Conservation (phyloP, 2,113 vertebrate species). For the Ovibos moschatus region DNA sequence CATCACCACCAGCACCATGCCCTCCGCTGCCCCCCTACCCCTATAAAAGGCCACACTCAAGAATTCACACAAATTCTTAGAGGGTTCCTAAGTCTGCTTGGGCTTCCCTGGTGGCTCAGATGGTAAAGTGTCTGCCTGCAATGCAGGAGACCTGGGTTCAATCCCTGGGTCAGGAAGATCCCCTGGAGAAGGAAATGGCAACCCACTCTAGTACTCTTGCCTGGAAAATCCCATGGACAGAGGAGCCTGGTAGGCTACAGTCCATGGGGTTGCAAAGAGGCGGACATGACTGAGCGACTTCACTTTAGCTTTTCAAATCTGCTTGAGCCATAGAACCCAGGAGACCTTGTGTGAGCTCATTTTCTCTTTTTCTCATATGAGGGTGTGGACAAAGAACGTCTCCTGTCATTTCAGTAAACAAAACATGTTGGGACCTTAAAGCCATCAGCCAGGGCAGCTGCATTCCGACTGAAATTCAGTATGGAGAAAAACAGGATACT, state of each 20-base stretch:
- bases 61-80: not conserved
- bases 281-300: accelerated
- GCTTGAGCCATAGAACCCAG: not conserved
- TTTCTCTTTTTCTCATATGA: not conserved
- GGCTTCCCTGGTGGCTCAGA: too few relatives aligned
- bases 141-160: too few relatives aligned
- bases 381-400: not conserved
- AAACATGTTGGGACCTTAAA: not conserved
- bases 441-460: not conserved
- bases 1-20: too few relatives aligned
- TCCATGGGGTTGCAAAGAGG: too few relatives aligned
- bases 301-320: not conserved
- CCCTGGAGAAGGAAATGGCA: too few relatives aligned
- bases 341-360: not conserved
- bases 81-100: not conserved
- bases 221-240: too few relatives aligned
- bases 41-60: not conserved
- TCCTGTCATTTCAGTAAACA: not conserved
- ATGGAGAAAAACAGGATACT: not conserved
- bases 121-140: too few relatives aligned
- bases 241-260: too few relatives aligned
- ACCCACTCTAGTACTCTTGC: too few relatives aligned
- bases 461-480: not conserved
- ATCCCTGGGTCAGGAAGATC: too few relatives aligned
- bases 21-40: accelerated